Base-by-base conservation (phyloP, 2,113 vertebrate genomes). In the Poeciliopsis occidentalis region DNA sequence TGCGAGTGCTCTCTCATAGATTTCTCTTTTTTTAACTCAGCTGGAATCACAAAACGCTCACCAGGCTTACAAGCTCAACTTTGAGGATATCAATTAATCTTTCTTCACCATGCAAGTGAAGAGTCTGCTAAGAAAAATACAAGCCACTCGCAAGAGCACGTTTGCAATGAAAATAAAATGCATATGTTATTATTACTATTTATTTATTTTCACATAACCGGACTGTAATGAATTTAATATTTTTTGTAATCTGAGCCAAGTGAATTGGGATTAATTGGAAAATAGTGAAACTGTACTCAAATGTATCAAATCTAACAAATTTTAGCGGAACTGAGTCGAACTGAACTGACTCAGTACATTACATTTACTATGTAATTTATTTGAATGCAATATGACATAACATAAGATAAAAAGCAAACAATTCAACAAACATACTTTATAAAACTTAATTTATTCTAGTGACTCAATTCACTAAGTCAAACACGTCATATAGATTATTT, bases 21-120 rank as follows among this genome's bases (percentile, higher is more conserved):
- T 29, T 41, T 74, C 71, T 39, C 12, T 11, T 4, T 37, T 64
- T 71, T 67, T 39, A 27, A 27, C 17, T 79, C 57, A 17, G 37
- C 66, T 22, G 12, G n/a, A 37, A 22, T 31, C 12, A 8, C n/a
- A 26, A 37, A 11, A 34, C 2, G 22, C 65, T 51, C 30, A 67
- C 27, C 27, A 24, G 8, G 54, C 54, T 70, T 47, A 29, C 37
- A 27, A 2, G 67, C 26, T 69, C 44, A 27, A 69, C 17, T 54
- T 54, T 31, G 22, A 37, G 69, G 60, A 31, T 34, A 13, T 60
- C n/a, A 30, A 29, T 62, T 17, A 5, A 62, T 29, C 12, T 57
- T 57, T 57, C 51, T 57, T 57, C 10, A 3, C 51, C 24, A n/a
- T 17, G 17, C 24, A 24, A 57, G 51, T 11, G 51, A 22, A 57